Evolutionary conservation across 2,888 invertebrate species (phyloP), one percentile per base, ranked within the genome.

Genomic region (Diaphora mendica): DNA sequence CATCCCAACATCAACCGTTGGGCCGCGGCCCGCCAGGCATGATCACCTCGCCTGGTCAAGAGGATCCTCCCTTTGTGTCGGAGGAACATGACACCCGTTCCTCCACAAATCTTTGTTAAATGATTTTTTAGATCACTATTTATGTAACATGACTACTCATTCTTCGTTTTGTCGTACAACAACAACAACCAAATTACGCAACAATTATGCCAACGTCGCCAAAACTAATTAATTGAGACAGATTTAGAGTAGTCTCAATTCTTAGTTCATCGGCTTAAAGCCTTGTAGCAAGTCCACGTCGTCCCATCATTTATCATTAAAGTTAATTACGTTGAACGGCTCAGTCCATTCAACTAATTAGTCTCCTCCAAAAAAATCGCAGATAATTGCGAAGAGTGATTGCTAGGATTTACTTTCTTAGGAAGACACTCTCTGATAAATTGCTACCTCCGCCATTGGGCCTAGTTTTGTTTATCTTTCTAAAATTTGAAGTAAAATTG

Each of bases 301-400:
- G 81, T 84, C 81, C 86, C 87, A 88, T 91, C 89, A 91, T 94
- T 92, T 90, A 91, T 93, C 91, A 93, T 93, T 91, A 89, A 90
- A 93, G 92, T 93, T 92, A 94, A 94, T 94, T 93, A 92, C 88
- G 87, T 90, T 86, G 88, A 91, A 91, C 90, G 90, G 89, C 88
- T 90, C 90, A 90, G 91, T 91, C 92, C 93, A 93, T 93, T 91
- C 90, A 82, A 89, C 91, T 94, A 94, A 94, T 94, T 93, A 94
- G 92, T 89, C 89, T 88, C 85, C 87, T 90, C 90, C 89, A 90
- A 91, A 93, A 91, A 94, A 94, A 93, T 92, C 87, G 90, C 88
- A 91, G 92, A 93, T 93, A 92, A 94, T 93, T 93, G 92, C 86
- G 85, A 88, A 91, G 92, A 94, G 90, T 89, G 92, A 94, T 94